phyloP scores from a whole-genome alignment of 1,140 invertebrate genomes.

The Brachionus angularis region DNA sequence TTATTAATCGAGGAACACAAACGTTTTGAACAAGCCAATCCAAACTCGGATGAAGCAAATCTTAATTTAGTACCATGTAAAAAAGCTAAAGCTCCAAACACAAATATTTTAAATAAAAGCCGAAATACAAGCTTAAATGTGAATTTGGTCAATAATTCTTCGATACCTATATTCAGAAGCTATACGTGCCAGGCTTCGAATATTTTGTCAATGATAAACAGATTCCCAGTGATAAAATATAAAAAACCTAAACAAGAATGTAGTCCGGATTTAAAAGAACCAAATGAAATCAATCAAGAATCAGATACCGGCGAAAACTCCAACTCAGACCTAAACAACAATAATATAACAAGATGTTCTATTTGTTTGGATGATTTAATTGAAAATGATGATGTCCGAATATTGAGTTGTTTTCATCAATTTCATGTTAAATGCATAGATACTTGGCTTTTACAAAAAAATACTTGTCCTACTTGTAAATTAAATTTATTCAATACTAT shows the following conservation, averaged over 20 bases:
- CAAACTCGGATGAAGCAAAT: not conserved
- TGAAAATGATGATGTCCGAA: conserved; percentile 54
- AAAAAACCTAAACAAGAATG: not conserved
- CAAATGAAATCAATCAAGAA: not conserved
- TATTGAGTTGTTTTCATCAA: conserved; percentile 85
- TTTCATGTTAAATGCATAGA: conserved; percentile 92
- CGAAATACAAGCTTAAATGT: no score
- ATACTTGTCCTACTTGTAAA: conserved; percentile 87
- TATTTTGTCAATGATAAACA: not conserved
- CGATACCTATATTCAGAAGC: not conserved
- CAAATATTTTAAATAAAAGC: no score
- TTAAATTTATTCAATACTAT: conserved; percentile 71
- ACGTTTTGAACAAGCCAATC: not conserved
- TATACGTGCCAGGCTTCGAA: not conserved
- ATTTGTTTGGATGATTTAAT: conserved; percentile 24
- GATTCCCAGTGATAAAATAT: conserved; percentile 18
- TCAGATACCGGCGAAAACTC: conserved; percentile 10
- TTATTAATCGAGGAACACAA: not conserved
- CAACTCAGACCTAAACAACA: not conserved
- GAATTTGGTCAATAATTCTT: no score
- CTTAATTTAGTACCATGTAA: no score
- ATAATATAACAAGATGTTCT: conserved; percentile 12
- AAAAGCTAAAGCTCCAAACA: no score
- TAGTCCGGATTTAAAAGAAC: no score
- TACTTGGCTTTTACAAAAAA: conserved; percentile 86